These are phyloP conservation scores for Chinchilla lanigera DNA, from an alignment of 2,113 vertebrate genomes.

Conservation along the genomic window DNA sequence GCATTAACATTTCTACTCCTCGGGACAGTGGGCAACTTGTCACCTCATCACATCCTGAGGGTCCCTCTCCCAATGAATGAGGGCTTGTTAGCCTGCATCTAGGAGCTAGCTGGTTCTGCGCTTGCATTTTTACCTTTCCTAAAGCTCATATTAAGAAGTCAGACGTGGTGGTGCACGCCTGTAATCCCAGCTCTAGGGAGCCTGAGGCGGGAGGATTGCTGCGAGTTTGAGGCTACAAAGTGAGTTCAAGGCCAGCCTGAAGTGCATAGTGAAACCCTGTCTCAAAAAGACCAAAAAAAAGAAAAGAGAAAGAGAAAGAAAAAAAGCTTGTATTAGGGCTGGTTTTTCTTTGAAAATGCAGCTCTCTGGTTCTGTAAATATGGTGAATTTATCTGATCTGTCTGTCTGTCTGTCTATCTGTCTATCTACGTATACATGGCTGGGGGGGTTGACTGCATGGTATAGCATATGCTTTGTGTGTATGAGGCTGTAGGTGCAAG, in stretches of 20 bases:
- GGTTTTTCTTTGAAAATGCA: not conserved
- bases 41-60: not conserved
- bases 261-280: too few species aligned
- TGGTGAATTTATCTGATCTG: not conserved
- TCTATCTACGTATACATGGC: not conserved
- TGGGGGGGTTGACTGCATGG: not conserved
- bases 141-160: not conserved
- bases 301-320: too few species aligned
- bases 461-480: too few species aligned
- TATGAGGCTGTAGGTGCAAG: not conserved
- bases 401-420: not conserved
- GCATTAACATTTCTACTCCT: not conserved
- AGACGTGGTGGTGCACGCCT: too few species aligned
- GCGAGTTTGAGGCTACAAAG: too few species aligned
- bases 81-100: not conserved
- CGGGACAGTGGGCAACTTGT: not conserved
- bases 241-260: too few species aligned
- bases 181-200: too few species aligned
- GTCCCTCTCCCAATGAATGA: not conserved
- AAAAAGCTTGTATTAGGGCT: not conserved
- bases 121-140: not conserved
- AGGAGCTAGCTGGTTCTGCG: not conserved
- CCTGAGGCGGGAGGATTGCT: too few species aligned
- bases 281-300: too few species aligned
- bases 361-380: not conserved